Conservation (phyloP, 2,797 vertebrate species). For the Pangasius mekongensis region DNA sequence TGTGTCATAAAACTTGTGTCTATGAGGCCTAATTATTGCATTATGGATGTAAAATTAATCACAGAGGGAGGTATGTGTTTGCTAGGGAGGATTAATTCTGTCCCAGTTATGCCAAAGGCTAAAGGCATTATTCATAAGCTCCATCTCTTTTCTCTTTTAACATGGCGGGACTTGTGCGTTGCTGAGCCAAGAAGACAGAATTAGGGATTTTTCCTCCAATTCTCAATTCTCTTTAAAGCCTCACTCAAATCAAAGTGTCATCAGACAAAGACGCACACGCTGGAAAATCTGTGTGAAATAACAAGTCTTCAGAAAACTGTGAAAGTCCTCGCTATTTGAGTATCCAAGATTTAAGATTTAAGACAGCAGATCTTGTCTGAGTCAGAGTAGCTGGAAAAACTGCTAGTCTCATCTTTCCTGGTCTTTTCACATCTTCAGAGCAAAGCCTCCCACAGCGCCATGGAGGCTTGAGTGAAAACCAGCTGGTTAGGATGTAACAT, state of each 20-base stretch:
- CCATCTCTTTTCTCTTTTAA: slow-evolving; percentile 60
- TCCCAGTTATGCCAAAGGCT: slow-evolving; percentile 72
- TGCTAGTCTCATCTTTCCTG: slow-evolving; percentile 24
- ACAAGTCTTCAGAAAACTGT: slow-evolving; percentile 11
- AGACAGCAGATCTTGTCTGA: slow-evolving; percentile 9
- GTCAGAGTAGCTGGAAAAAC: slow-evolving; percentile 15
- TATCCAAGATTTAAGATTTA: slow-evolving; percentile 17
- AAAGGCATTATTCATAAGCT: slow-evolving; percentile 71
- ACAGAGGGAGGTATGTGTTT: slow-evolving; percentile 69
- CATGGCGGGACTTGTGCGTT: slow-evolving; percentile 4
- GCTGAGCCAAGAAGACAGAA: slow-evolving; percentile 39
- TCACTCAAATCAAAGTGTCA: slow-evolving; percentile 36
- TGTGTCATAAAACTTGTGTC: slow-evolving; percentile 60
- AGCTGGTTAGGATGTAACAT: slow-evolving; percentile 16
- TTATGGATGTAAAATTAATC: slow-evolving; percentile 77
- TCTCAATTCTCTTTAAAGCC: slow-evolving; percentile 39
- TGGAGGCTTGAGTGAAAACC: slow-evolving; percentile 5
- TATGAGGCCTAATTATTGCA: slow-evolving; percentile 71
- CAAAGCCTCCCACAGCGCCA: slow-evolving; percentile 28
- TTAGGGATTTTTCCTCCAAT: slow-evolving; percentile 36
- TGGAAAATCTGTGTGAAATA: slow-evolving; percentile 33
- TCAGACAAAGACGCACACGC: neutral
- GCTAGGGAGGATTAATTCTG: slow-evolving; percentile 74
- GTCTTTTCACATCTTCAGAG: slow-evolving; percentile 21
- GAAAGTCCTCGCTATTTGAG: slow-evolving; percentile 29